Conservation (phyloP, 2,888 invertebrate species). For the Leptinotarsa haldemani region DNA sequence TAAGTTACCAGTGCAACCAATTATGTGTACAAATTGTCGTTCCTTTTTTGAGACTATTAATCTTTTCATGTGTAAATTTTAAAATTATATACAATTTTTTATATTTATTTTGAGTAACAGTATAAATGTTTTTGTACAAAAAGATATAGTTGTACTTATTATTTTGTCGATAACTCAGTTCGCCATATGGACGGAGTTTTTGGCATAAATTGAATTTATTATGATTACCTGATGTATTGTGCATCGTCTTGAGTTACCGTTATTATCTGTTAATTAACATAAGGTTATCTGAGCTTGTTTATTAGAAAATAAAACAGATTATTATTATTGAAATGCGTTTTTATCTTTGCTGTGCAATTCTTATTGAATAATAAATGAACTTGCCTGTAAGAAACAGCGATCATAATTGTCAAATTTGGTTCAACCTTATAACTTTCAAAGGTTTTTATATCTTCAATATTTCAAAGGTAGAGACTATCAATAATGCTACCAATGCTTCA, state of each 20-base stretch:
- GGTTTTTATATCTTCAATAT: too few relatives aligned
- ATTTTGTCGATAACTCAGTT: slow-evolving; percentile 33
- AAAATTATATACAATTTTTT: slow-evolving; percentile 53
- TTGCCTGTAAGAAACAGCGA: too few relatives aligned
- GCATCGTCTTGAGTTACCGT: slow-evolving; percentile 67
- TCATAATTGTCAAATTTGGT: too few relatives aligned
- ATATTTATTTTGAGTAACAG: slow-evolving; percentile 56
- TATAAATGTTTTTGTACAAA: slow-evolving; percentile 48
- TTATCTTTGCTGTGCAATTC: background rate
- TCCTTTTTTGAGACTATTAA: slow-evolving; percentile 60
- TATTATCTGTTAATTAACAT: slow-evolving; percentile 65
- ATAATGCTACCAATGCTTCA: too few relatives aligned
- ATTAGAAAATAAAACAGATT: slow-evolving; percentile 63
- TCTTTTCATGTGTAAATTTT: slow-evolving; percentile 54
- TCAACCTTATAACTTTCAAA: too few relatives aligned
- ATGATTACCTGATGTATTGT: slow-evolving; percentile 63
- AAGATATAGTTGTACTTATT: slow-evolving; percentile 56
- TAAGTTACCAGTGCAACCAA: slow-evolving; percentile 66
- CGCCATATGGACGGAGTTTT: slow-evolving; percentile 49
- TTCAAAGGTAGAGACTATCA: too few relatives aligned
- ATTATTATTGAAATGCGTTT: slow-evolving; percentile 45
- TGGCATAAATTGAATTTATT: slow-evolving; percentile 51
- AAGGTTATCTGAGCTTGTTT: slow-evolving; percentile 67
- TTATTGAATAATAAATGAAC: background rate
- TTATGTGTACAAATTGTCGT: slow-evolving; percentile 65